A percentile compares a stretch with the other conserved stretches of the same genome.
phyloP scores from a whole-genome alignment of 2,797 vertebrate species.

The Acrocephalus scirpaceus region DNA sequence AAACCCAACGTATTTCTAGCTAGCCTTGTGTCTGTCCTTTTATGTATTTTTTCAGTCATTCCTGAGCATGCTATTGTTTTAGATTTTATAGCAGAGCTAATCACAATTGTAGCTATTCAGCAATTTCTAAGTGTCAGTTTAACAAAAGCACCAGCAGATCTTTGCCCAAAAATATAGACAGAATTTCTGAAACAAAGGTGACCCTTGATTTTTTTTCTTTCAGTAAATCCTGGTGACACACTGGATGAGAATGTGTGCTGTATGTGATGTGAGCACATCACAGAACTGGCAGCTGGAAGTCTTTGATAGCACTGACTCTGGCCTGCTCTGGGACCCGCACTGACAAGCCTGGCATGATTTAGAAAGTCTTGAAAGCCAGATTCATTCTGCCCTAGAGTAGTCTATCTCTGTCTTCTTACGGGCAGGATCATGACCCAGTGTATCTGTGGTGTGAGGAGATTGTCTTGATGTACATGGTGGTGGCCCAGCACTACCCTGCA shows the following conservation, averaged over 20 bases:
- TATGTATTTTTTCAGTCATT: not conserved
- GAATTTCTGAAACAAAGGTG: not conserved
- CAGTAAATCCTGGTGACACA: not conserved
- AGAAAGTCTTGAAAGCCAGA: slow-evolving; percentile 23
- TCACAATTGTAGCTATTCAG: not conserved
- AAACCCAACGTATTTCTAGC: not conserved
- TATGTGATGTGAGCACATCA: not conserved
- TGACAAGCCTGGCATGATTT: not conserved
- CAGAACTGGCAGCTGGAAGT: not conserved
- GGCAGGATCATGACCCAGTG: not conserved
- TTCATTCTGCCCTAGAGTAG: not conserved
- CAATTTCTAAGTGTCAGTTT: not conserved
- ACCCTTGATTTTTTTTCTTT: not conserved
- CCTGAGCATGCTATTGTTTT: not conserved
- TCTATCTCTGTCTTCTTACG: not conserved
- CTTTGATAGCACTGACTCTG: not conserved
- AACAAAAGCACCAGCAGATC: not conserved
- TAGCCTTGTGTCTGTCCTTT: not conserved
- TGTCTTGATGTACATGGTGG: not conserved
- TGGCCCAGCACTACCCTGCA: not conserved
- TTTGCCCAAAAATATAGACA: not conserved
- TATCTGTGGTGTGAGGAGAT: not conserved
- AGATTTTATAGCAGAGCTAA: not conserved
- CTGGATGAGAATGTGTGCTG: not conserved
- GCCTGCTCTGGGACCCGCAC: accelerated